Evolutionary conservation across 92 coral and sea anemone genomes (phyloP), one percentile per base, ranked within the genome.

Genomic region (Bergia sp.): DNA sequence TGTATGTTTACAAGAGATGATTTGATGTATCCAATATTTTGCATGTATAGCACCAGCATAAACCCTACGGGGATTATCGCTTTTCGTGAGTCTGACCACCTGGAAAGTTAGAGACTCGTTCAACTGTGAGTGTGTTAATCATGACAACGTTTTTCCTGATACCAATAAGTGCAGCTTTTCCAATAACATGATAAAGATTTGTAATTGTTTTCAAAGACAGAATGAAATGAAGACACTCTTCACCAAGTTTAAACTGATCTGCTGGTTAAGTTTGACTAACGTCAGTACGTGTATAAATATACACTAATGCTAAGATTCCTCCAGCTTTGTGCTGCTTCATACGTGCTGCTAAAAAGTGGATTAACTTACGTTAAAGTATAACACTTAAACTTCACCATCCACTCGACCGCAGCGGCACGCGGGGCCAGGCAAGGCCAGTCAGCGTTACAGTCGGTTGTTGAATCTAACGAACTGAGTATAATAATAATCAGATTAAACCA

Each of bases 401-500:
- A 72, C 76, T 3, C 37, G 23, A 12, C 21, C 45, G 50, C 36
- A 8, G 21, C 47, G 11, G 79, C 23, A 53, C 45, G 79, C 6
- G 50, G 23, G 47, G 37, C 69, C 29, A 18, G n/a, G 69, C 69
- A 40, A 76, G 49, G n/a, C 20, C 45, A 76, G 79, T 38, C 45
- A 44, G 37, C 23, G 49, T 76, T 76, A 42, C 79, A 23, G 42
- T 76, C n/a, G 49, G 45, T 41, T 8, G 15, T 21, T 3, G 21
- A 21, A 29, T 42, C 47, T 39, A 4, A 20, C 9, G 53, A 21
- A 40, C 58, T 53, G 37, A 76, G 47, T 41, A 76, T 50, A 76
- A 76, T 76, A 76, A 76, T 50, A 76, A 76, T 50, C 8, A 76
- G 80, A 75, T 75, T 75, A 75, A 39, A 75, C 6, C 37, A n/a